Base-by-base conservation (phyloP, 1,140 invertebrate species). In the Drosophila parvula region DNA sequence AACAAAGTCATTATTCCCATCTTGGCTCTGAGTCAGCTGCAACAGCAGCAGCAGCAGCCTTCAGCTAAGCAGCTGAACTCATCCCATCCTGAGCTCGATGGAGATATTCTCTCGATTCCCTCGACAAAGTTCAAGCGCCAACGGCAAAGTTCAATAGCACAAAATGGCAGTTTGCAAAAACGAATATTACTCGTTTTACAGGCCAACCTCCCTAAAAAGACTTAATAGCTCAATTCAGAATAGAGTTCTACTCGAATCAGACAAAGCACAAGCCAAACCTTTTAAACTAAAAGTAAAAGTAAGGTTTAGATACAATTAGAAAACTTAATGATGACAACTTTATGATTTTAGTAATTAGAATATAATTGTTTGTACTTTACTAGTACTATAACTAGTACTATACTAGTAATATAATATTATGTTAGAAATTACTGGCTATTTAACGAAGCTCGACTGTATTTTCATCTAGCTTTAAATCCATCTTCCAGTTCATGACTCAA, bases 91-190 rank as follows among this genome's bases (percentile, higher is more conserved):
- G 36, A 48, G 32, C 30, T 44, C 43, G 50, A 57, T 44, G n/a
- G 47, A 34, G 51, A 53, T 36, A 30, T 70, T 58, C 55, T 40
- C 62, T 70, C 61, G 40, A 38, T 38, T 55, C 12, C 34, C 12
- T 44, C 58, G 32, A 28, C 65, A 78, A 73, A 78, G 79, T 81
- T 81, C 79, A 81, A 81, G 57, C 47, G 36, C 56, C 60, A 78
- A 73, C 47, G 79, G 69, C 69, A 79, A 83, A 82, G 79, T 82
- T 82, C 79, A 83, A 83, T 82, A 83, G 60, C 79, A 82, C 70
- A 83, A 75, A 78, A 67, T 81, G 68, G 62, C 47, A 60, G 62
- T 79, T 53, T 48, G 56, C 67, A 69, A 81, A 47, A 47, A 56
- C 18, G 47, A 45, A 74, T 64, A 36, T 64, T 53, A 32, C 22